phyloP scores from a whole-genome alignment of 2,113 vertebrate genomes.

The Ovibos moschatus region DNA sequence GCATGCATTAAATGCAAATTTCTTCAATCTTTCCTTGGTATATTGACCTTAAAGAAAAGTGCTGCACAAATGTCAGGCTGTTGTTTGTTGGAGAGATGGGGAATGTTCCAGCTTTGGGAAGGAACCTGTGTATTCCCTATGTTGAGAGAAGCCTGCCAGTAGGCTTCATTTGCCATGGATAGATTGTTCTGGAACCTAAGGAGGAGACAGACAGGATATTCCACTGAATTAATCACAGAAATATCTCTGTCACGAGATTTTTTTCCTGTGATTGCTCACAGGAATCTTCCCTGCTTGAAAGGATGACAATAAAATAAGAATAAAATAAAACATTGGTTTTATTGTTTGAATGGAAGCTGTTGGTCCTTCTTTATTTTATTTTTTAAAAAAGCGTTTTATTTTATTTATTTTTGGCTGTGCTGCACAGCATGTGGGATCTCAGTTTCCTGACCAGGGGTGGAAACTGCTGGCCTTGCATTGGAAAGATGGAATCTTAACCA shows the following conservation, averaged over 20 bases:
- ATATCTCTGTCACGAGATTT: not conserved
- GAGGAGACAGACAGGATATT: not conserved
- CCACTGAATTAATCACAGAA: not conserved
- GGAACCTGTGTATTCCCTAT: fast-evolving
- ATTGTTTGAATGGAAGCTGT: not conserved
- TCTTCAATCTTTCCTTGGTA: not conserved
- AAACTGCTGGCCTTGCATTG: not conserved
- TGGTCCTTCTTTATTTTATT: not conserved
- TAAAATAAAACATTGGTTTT: not conserved
- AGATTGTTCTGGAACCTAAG: not conserved
- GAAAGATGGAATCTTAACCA: not conserved
- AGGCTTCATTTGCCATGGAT: not conserved
- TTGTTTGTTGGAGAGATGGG: not conserved
- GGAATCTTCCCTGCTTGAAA: not conserved
- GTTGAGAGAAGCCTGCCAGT: not conserved
- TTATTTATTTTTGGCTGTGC: not conserved
- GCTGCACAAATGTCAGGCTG: not conserved
- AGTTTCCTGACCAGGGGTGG: not conserved
- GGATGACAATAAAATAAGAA: not conserved
- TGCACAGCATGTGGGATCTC: not conserved
- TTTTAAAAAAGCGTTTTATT: not conserved
- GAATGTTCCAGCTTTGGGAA: not conserved
- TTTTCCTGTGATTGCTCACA: not conserved
- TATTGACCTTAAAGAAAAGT: not conserved
- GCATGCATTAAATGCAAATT: not conserved